Evolutionary conservation across 2,888 invertebrate genomes (phyloP), one percentile per base, ranked within the genome.

Genomic region (Orthonychiurus folsomi): DNA sequence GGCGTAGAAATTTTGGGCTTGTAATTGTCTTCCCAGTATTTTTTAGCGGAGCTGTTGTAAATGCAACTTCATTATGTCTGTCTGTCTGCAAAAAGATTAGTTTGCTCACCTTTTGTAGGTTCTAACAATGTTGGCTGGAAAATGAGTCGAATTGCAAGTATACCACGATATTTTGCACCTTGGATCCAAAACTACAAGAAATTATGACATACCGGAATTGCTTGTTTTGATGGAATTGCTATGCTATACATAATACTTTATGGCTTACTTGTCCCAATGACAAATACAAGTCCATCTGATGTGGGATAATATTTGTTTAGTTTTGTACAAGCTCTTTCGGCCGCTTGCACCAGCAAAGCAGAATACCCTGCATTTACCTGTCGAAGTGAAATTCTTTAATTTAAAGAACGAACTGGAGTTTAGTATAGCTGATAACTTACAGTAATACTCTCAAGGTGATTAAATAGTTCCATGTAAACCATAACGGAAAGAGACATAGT

Each of bases 391-490:
- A 48, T 48, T 48, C 12, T 48, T n/a, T n/a, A 48, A 48, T 48
- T 48, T 48, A n/a, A 48, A 12, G 48, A 48, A 48, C 15, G n/a
- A n/a, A 52, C 23, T 5, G 23, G 52, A 52, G 23, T 9, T 21
- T 52, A 21, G 5, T 52, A 21, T 3, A 21, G n/a, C n/a, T n/a
- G n/a, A 57, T 27, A 20, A 18, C 18, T 27, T 24, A 21, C 59
- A 50, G 12, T 50, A 59, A 54, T 59, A 12, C 37, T 56, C 23
- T 64, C 64, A 1, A 64, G 25, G 25, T 67, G 65, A 1, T 48
- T 24, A 50, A 63, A 67, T 15, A 67, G 20, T 25, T 47, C 1
- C 2, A 60, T 25, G 37, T 67, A 67, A 0, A 61, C 47, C 1
- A 55, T 24, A 1, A 59, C 50, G 20, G 59, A 60, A 2, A 56